Base-by-base conservation (phyloP, 2,797 vertebrate genomes). In the Cynodonichthys magdalenae region DNA sequence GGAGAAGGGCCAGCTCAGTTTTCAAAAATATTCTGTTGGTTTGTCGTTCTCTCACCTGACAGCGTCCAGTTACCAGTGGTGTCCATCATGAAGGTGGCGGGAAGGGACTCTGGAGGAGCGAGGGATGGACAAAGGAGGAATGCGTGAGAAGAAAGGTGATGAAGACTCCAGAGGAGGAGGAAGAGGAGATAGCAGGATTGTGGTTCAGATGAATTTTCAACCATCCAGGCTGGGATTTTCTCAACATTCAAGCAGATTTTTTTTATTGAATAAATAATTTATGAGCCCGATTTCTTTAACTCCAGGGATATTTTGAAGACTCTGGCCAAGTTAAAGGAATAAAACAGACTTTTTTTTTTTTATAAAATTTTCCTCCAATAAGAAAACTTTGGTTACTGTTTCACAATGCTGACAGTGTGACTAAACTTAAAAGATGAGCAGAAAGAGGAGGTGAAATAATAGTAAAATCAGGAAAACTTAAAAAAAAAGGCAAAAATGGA, bases 11-110 rank as follows among this genome's bases (percentile, higher is more conserved):
- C 75, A 85, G 61, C 75, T 63, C 17, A 3, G 24, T n/a, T 56
- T 66, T 41, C 31, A 27, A 34, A 18, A 24, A 24, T 20, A 15
- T 24, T 29, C 27, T 59, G 34, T 14, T 12, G 8, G 24, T 28
- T 61, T 65, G 27, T 71, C 48, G 24, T 66, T 65, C 56, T 84
- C 90, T 93, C 92, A 93, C 92, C 92, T 94, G 92, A 77, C 83
- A 88, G 71, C 0, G 87, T 90, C 90, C 86, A 83, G 90, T 92
- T 92, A 90, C 66, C 84, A 69, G 88, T 85, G 84, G 77, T 77
- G 81, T 90, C 85, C 89, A 10, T 90, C 74, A 53, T 80, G 79
- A 84, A 70, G 63, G 73, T 74, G 65, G 69, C 78, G 63, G 73
- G 76, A 77, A 74, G 77, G 80, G 73, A 60, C 72, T 91, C 93